Evolutionary conservation across 2,797 vertebrate species (phyloP), one percentile per base, ranked within the genome.

Genomic region (Lagorchestes hirsutus): DNA sequence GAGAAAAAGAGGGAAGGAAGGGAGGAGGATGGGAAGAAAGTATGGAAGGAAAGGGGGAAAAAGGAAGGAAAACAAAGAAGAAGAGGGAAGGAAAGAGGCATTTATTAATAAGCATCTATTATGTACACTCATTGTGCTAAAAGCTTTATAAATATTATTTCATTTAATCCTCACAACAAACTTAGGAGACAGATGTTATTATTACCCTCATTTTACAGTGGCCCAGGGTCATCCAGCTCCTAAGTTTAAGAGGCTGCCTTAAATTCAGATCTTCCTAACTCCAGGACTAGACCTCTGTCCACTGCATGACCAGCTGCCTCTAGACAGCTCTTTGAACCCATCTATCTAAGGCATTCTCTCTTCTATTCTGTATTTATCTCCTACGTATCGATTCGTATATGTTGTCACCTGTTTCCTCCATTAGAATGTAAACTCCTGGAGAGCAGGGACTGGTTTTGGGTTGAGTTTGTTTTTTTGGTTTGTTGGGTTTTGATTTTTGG

Each of bases 101-200:
- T 31, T 34, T 34, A 34, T 62, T 34, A 62, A 14, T n/a, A 67
- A 74, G 28, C 22, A 91, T n/a, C 55, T 93, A 91, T 94, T 96
- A 27, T 58, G 90, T 94, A 90, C 0, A 96, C 13, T 11, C 31
- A 97, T 4, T 94, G 96, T 93, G 52, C 31, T 92, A 40, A 93
- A 31, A 92, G 50, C 9, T 94, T 95, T 93, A 18, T 92, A 91
- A 57, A 94, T 93, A 93, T 93, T 95, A 93, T 93, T 28, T 28
- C 27, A 91, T 94, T 92, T 93, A 91, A 92, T 93, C 93, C 46
- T 92, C 50, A 57, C 31, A 94, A 59, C 0, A 93, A 2, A 4
- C 31, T 14, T 92, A 18, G 94, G 58, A 92, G 95, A 95, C 50
- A 91, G 1, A 6, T 10, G 67, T 18, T 46, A 54, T 93, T 16